Evolutionary conservation across 2,797 vertebrate genomes (phyloP), one percentile per base, ranked within the genome.

Genomic region (Chromobotia macracanthus): DNA sequence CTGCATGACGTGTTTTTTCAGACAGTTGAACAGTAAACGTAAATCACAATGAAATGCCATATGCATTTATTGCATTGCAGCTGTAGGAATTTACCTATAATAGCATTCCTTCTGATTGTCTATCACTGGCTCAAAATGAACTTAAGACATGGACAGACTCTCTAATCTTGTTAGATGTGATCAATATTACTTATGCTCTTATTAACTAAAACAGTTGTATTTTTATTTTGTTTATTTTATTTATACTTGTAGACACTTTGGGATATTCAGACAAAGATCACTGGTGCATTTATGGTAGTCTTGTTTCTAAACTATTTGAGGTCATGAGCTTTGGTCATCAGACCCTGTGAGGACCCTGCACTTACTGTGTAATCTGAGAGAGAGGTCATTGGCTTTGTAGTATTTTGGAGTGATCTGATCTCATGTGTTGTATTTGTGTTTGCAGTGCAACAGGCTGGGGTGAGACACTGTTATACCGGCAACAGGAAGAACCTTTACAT

Each of bases 401-500:
- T 61, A 31, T 31, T 61, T 31, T 28, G 25, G 6, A 31, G 13
- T 31, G 18, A 5, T 25, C 13, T 7, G 58, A 28, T 35, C 31
- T 56, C 19, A 53, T 25, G 44, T 15, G 7, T 41, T 77, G 25
- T 61, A 0, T 86, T 13, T 87, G 77, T 55, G 48, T 77, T 74
- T 89, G 67, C 84, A 99, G 98, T 96, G 90, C 96, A 96, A 86
- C 96, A 96, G 89, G 93, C 90, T 90, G 95, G 96, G 84, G 94
- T 96, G 81, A 93, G 97, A 77, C 95, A 95, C 83, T 97, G 95
- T 84, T 99, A 99, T 82, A 89, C 91, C 0, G 92, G 89, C 9
- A 89, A 95, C 10, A 94, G 97, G 86, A 93, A 95, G 84, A 92
- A 98, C 85, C 94, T 99, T 51, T 98, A 95, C 86, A 95, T 99